Conservation (phyloP, 2,888 invertebrate genomes). For the Cantharis rufa region DNA sequence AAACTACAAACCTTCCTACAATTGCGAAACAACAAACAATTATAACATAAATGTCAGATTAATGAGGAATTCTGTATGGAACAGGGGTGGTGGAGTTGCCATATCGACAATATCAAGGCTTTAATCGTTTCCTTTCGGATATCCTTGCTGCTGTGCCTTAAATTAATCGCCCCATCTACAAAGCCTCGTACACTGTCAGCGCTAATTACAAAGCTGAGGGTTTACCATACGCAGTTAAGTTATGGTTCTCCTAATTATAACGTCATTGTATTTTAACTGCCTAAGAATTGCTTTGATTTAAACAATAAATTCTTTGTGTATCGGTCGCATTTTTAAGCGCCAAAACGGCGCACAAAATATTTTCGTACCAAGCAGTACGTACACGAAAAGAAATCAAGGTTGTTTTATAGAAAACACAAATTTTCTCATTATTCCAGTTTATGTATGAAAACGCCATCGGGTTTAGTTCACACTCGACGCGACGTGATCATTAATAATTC, state of each 20-base stretch:
- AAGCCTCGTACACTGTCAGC: conserved; percentile 32
- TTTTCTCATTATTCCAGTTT: conserved; percentile 12
- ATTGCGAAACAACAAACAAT: conserved; percentile 10
- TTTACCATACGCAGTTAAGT: conserved; percentile 41
- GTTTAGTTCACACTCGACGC: conserved; percentile 19
- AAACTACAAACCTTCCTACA: neutral
- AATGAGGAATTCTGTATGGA: conserved; percentile 16
- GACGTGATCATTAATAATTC: conserved; percentile 24
- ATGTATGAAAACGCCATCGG: conserved; percentile 21
- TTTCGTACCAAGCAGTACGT: neutral
- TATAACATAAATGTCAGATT: conserved; percentile 20
- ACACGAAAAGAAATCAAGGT: neutral
- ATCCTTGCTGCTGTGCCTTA: conserved; percentile 33
- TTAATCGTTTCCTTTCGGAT: conserved; percentile 41
- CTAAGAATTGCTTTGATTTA: neutral
- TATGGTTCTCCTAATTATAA: conserved; percentile 40
- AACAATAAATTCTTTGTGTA: neutral
- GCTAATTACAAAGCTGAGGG: conserved; percentile 40
- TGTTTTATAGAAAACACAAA: neutral
- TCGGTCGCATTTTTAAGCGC: neutral
- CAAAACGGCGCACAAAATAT: neutral
- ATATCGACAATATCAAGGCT: conserved; percentile 30
- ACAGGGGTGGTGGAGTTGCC: conserved; percentile 33
- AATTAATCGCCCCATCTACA: conserved; percentile 28
- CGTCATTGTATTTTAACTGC: conserved; percentile 32